A percentile compares a stretch with the other conserved stretches of the same genome.
phyloP scores from a whole-genome alignment of 2,888 invertebrate species.

The Balanococcus diminutus region DNA sequence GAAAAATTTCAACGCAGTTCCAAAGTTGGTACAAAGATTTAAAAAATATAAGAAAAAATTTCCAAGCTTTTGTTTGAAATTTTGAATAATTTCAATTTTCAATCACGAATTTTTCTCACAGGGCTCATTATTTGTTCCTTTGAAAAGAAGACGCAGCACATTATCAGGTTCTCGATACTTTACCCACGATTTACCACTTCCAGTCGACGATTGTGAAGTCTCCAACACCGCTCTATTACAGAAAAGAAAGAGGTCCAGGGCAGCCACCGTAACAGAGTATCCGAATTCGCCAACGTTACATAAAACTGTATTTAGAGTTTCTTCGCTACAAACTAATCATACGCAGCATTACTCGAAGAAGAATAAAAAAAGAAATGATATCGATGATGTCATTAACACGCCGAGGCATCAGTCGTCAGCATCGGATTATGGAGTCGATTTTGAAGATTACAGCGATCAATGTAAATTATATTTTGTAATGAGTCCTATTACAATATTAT shows the following conservation, averaged over 20 bases:
- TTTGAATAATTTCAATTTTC: too few species aligned
- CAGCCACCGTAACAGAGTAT: constrained; percentile 51
- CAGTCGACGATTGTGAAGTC: constrained; percentile 67
- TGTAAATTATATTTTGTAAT: neutral
- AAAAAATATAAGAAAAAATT: neutral
- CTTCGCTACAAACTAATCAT: constrained; percentile 47
- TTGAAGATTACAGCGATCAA: constrained; percentile 62
- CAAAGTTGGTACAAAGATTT: neutral
- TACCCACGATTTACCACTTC: constrained; percentile 69
- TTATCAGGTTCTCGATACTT: constrained; percentile 67
- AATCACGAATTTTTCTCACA: neutral
- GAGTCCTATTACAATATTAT: neutral
- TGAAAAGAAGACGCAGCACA: constrained; percentile 64
- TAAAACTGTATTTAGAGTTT: constrained; percentile 40
- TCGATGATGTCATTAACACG: neutral
- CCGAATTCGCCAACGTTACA: constrained; percentile 25
- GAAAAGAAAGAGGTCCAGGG: constrained; percentile 42
- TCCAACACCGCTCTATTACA: constrained; percentile 58
- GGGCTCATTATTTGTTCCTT: constrained; percentile 60
- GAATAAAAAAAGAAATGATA: neutral
- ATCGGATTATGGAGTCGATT: constrained; percentile 63
- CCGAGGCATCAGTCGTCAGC: constrained; percentile 61
- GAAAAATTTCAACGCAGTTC: neutral
- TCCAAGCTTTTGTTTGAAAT: neutral
- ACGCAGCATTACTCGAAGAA: constrained; percentile 28